A percentile compares a stretch with the other conserved stretches of the same genome.
Conservation (phyloP, 2,888 invertebrate species). For the Chironomus riparius region DNA sequence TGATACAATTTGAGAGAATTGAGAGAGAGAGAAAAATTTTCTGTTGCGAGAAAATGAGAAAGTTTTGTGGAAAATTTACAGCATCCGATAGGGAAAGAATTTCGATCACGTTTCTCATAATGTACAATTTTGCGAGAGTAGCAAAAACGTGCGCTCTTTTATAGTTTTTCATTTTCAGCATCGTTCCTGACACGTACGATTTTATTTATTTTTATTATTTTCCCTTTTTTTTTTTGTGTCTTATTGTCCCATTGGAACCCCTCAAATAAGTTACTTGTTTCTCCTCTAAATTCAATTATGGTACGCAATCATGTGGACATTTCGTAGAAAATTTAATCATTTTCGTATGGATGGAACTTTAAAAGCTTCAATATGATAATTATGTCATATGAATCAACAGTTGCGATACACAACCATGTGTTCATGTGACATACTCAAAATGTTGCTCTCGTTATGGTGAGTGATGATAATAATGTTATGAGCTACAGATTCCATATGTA, state of each 20-base stretch:
- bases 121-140: background rate
- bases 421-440: too few species aligned
- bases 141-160: background rate
- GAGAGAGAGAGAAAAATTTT: background rate
- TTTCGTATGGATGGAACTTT: background rate
- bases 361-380: background rate
- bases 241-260: too few species aligned
- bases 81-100: background rate
- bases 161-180: background rate
- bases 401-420: background rate
- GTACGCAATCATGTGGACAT: background rate
- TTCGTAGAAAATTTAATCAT: background rate
- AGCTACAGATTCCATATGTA: too few species aligned
- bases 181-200: background rate
- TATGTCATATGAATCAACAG: slow-evolving; percentile 4
- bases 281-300: background rate
- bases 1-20: background rate
- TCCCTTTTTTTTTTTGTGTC: background rate
- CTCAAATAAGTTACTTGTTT: too few species aligned
- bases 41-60: too few species aligned
- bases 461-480: background rate
- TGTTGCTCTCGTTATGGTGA: too few species aligned
- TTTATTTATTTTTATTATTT: background rate
- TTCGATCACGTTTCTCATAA: background rate
- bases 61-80: too few species aligned